Base-by-base conservation (phyloP, 2,113 vertebrate genomes). In the Tachycineta bicolor region DNA sequence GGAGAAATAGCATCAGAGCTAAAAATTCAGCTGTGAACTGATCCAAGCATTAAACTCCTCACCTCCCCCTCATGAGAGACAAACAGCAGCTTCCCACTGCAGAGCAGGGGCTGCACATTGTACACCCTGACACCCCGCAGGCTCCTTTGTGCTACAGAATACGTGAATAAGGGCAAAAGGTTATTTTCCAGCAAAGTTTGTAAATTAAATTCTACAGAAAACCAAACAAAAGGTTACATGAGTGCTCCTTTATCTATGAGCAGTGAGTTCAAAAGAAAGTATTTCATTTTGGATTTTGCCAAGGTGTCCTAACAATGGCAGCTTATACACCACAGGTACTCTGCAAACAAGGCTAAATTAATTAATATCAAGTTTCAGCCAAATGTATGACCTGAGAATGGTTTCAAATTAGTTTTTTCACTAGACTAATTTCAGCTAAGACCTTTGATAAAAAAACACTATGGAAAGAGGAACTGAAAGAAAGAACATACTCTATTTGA, bases 151-250 rank as follows among this genome's bases (percentile, higher is more conserved):
- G 80, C 25, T 10, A 68, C 24, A 19, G 74, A 96, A 92, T 58
- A 94, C 86, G 87, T 92, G 67, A 93, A 62, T 52, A 83, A 74
- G 92, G 96, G 85, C 89, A 94, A 96, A 92, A 95, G 84, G 91
- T 95, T 93, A 44, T 90, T 93, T 84, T 96, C 85, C 86, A 89
- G 76, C 79, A 59, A 94, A 79, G 78, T 94, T 86, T 95, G 65
- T 90, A 96, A 94, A 87, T 93, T 90, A 90, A 93, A 93, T 80
- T 69, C 91, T 83, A 80, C 64, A 96, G 73, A 90, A 96, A 90
- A 75, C 49, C 59, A 80, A 96, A 94, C 92, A 97, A 96, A 96
- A 92, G 83, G 85, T 71, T 63, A 88, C 87, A 80, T 5, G n/a
- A 86, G 39, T 41, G 12, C 17, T 86, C 73, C 58, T 34, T 91